phyloP scores from a whole-genome alignment of 2,888 invertebrate species.

The Slavum lentiscoides region DNA sequence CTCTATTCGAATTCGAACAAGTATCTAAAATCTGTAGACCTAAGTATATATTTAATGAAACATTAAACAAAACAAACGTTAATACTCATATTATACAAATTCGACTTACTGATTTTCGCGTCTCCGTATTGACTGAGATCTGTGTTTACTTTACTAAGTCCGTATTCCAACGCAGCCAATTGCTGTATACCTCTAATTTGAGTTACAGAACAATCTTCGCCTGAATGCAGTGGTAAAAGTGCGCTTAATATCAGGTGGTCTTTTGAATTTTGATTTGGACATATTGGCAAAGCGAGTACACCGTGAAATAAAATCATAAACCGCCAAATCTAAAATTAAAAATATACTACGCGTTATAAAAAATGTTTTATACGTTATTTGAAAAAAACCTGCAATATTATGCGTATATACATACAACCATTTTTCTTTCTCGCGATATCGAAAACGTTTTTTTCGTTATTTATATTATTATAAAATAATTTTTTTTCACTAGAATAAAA shows the following conservation, averaged over 20 bases:
- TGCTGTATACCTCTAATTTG: conserved; percentile 56
- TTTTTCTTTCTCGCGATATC: background rate
- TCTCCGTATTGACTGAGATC: conserved; percentile 56
- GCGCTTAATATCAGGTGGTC: conserved; percentile 54
- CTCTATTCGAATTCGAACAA: conserved; percentile 60
- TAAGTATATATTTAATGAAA: conserved; percentile 29
- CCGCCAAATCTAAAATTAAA: conserved; percentile 30
- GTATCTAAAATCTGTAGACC: conserved; percentile 59
- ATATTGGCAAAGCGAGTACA: conserved; percentile 14
- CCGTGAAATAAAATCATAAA: conserved; percentile 1
- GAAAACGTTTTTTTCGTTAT: background rate
- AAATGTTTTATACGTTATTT: background rate
- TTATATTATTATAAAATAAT: too few species aligned
- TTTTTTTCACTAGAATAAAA: background rate
- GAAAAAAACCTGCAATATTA: too few species aligned
- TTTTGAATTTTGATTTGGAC: conserved; percentile 28
- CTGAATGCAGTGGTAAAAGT: conserved; percentile 55
- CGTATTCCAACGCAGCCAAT: conserved; percentile 55
- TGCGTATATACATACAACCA: conserved; percentile 11
- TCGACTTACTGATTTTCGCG: conserved; percentile 59
- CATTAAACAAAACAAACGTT: background rate
- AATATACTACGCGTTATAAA: background rate
- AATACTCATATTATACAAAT: background rate
- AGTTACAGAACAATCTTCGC: conserved; percentile 55
- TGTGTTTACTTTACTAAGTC: conserved; percentile 55